These are phyloP conservation scores for Macaria liturata DNA, from an alignment of 2,888 invertebrate species.

Conservation along the genomic window DNA sequence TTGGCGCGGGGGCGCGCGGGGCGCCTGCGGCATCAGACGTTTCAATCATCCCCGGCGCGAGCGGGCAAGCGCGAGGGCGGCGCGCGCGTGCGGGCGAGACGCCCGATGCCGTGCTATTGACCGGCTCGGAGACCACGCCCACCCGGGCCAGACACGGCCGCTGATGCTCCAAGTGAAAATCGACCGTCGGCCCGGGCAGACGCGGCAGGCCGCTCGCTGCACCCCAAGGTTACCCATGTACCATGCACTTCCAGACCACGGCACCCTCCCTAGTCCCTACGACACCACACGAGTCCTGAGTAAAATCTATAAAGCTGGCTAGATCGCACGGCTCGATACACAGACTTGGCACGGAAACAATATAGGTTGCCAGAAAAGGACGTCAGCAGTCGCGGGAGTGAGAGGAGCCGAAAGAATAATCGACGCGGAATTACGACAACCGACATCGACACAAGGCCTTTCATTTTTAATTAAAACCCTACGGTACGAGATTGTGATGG, in stretches of 20 bases:
- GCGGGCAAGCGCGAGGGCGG: constrained; percentile 51
- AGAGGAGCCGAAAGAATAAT: constrained; percentile 60
- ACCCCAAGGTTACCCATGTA: constrained; percentile 72
- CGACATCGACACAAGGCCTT: constrained; percentile 55
- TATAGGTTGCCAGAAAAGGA: constrained; percentile 73
- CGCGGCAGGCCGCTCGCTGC: constrained; percentile 68
- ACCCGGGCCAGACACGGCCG: constrained; percentile 80
- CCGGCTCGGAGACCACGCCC: constrained; percentile 81
- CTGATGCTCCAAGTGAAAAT: constrained; percentile 81
- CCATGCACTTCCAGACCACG: constrained; percentile 59
- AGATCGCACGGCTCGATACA: constrained; percentile 67
- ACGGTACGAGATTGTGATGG: constrained; percentile 47
- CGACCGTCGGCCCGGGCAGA: constrained; percentile 81
- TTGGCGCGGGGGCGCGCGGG: constrained; percentile 80
- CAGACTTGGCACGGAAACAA: constrained; percentile 71
- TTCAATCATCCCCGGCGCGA: constrained; percentile 81
- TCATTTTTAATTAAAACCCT: constrained; percentile 61
- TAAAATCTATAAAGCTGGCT: constrained; percentile 63
- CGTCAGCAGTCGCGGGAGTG: constrained; percentile 57
- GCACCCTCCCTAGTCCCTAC: constrained; percentile 35
- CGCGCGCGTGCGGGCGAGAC: constrained; percentile 59
- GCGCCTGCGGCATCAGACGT: constrained; percentile 83
- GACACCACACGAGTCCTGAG: constrained; percentile 39
- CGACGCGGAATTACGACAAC: constrained; percentile 55
- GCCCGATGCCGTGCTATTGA: constrained; percentile 77